Conservation (phyloP, 2,888 invertebrate genomes). For the Caenorhabditis sp. region DNA sequence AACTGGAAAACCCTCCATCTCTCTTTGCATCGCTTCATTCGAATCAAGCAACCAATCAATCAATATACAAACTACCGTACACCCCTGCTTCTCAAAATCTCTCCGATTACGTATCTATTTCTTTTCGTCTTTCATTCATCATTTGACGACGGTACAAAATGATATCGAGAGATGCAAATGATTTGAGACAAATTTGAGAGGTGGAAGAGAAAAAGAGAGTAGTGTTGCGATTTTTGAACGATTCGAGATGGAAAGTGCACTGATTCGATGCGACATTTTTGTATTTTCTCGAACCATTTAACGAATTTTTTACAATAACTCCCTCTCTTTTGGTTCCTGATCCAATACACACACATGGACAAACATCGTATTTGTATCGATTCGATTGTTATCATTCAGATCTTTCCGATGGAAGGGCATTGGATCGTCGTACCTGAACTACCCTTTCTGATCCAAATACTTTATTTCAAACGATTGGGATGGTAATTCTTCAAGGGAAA, state of each 20-base stretch:
- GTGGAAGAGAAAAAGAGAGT: slow-evolving; percentile 9
- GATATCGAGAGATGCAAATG: slow-evolving; percentile 32
- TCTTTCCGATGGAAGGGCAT: not conserved
- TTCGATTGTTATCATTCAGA: slow-evolving; percentile 23
- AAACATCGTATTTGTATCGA: slow-evolving; percentile 40
- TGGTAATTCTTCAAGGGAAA: not conserved
- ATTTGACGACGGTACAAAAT: slow-evolving; percentile 50
- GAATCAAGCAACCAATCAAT: slow-evolving; percentile 38
- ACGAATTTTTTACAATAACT: slow-evolving; percentile 33
- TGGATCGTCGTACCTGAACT: slow-evolving; percentile 6
- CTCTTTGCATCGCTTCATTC: slow-evolving; percentile 4
- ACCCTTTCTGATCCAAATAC: slow-evolving; percentile 11
- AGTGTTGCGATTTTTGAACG: slow-evolving; percentile 43
- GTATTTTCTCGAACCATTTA: slow-evolving; percentile 47
- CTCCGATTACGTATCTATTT: slow-evolving; percentile 35
- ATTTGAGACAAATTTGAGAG: not conserved
- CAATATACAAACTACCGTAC: slow-evolving; percentile 41
- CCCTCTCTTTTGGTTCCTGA: slow-evolving; percentile 25
- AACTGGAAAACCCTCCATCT: slow-evolving; percentile 25
- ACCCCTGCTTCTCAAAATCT: not conserved
- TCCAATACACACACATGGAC: slow-evolving; percentile 33
- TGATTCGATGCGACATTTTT: slow-evolving; percentile 54
- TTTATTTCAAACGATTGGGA: slow-evolving; percentile 4
- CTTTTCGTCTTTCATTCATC: slow-evolving; percentile 47
- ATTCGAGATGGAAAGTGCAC: slow-evolving; percentile 44